These are phyloP conservation scores for Brachionus manjavacas DNA, from an alignment of 1,140 invertebrate species.

Conservation along the genomic window DNA sequence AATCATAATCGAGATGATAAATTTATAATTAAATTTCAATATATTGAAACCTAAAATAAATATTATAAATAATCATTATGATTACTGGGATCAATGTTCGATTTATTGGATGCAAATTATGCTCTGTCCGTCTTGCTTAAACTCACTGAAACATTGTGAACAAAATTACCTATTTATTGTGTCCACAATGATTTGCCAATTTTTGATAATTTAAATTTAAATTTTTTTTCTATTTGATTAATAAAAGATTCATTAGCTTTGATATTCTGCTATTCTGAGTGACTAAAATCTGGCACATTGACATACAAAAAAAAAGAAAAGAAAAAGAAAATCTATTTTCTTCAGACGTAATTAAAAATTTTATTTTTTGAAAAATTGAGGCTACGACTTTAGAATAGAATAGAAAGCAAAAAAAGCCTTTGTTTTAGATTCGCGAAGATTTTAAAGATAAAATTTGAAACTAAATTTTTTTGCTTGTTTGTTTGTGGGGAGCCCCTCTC, in stretches of 20 bases:
- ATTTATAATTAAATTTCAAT: slow-evolving; percentile 41
- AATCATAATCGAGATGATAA: slow-evolving; percentile 40
- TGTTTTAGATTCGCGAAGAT: neutral
- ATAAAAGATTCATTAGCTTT: neutral
- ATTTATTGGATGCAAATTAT: slow-evolving; percentile 10
- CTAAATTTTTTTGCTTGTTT: neutral
- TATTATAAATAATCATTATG: slow-evolving; percentile 13
- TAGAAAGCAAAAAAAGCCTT: neutral
- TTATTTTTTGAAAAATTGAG: neutral
- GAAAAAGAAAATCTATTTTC: neutral
- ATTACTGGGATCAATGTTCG: neutral
- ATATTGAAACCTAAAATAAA: slow-evolving; percentile 32
- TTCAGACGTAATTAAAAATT: neutral
- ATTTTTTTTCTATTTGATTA: neutral
- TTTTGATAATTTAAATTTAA: neutral
- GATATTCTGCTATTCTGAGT: neutral
- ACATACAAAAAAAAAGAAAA: neutral
- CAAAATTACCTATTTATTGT: too few relatives aligned
- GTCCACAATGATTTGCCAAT: too few relatives aligned
- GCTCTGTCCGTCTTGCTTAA: neutral
- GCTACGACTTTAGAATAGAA: neutral
- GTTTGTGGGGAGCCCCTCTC: neutral
- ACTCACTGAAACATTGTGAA: too few relatives aligned
- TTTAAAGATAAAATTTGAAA: neutral
- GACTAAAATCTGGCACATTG: slow-evolving; percentile 1